A percentile compares a stretch with the other conserved stretches of the same genome.
phyloP scores from a whole-genome alignment of 2,888 invertebrate species.

The Stegana nigrithorax region DNA sequence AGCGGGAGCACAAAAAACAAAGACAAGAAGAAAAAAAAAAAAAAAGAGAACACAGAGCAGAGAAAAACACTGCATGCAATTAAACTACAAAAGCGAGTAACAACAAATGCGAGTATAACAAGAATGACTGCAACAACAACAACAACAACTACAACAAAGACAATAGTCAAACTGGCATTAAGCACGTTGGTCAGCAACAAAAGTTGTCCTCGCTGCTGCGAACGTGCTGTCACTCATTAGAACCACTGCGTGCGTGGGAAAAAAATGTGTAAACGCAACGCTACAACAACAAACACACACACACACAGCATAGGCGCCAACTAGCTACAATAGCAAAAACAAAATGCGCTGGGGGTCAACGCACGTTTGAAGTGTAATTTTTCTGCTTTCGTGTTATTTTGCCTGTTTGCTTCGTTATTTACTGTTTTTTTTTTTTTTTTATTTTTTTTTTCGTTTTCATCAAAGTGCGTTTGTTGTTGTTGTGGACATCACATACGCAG shows the following conservation, averaged over 20 bases:
- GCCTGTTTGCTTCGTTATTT: neutral
- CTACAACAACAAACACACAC: neutral
- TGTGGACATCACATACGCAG: no score
- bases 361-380: neutral
- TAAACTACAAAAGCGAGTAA: neutral
- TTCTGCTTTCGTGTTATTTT: neutral
- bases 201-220: no score
- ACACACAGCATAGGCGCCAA: neutral
- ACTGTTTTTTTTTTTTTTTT: neutral
- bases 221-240: no score
- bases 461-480: neutral
- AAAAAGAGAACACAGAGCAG: neutral
- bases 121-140: neutral
- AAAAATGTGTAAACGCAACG: no score
- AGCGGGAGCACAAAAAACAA: neutral
- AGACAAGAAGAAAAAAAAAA: neutral
- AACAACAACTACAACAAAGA: no score
- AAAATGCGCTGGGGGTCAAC: neutral
- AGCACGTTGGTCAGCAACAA: no score
- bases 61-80: neutral
- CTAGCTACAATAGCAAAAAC: no score
- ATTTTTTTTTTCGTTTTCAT: neutral
- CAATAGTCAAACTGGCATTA: no score
- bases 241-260: no score
- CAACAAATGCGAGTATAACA: neutral